Evolutionary conservation across 2,113 vertebrate species (phyloP).

Genomic region (Cervus canadensis): DNA sequence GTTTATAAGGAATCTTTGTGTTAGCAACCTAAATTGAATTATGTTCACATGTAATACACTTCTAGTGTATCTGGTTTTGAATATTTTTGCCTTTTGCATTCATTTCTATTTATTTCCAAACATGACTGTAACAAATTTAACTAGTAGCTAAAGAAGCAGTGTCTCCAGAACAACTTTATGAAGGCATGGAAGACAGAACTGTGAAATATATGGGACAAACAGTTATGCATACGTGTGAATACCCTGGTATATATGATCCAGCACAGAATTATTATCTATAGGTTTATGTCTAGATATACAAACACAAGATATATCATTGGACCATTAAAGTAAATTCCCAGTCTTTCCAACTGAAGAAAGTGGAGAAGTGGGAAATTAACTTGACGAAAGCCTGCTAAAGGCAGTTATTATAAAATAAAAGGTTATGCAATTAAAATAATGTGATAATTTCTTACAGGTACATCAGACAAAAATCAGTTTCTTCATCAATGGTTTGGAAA

Average conservation of each 20-base stretch:
- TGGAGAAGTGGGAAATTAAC: background rate
- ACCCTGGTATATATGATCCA: background rate
- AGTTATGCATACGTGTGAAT: background rate
- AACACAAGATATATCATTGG: background rate
- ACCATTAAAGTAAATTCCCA: background rate
- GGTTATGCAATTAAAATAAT: background rate
- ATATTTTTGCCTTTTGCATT: background rate
- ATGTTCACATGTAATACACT: background rate
- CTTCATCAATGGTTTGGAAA: slow-evolving; percentile 92
- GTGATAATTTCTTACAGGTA: slow-evolving; percentile 80
- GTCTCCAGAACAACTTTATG: background rate
- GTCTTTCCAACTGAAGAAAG: background rate
- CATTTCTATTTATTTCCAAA: background rate
- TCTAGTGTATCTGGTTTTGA: background rate
- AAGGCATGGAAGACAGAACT: background rate
- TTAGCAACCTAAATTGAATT: background rate
- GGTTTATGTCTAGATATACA: background rate
- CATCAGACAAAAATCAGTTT: slow-evolving; percentile 87
- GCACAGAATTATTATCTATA: background rate
- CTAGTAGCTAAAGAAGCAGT: background rate
- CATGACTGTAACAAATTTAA: background rate
- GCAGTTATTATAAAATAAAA: background rate
- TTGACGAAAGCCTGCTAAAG: background rate
- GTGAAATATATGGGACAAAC: background rate
- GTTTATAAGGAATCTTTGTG: background rate